These are phyloP conservation scores for Rhabdophis nuchalis DNA, from an alignment of 2,797 vertebrate species.

Conservation along the genomic window DNA sequence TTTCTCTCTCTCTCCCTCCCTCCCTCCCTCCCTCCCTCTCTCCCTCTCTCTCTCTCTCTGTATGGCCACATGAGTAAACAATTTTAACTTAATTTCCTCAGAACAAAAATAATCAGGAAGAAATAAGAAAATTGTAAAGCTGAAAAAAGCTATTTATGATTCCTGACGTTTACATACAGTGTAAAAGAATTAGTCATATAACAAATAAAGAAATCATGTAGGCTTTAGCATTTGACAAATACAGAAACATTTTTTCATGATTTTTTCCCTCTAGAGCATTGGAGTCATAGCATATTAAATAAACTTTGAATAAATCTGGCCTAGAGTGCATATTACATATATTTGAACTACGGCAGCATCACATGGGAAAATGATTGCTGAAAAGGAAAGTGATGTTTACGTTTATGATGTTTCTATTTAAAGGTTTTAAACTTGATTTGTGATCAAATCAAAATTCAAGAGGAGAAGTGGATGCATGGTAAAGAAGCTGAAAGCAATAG, in stretches of 20 bases:
- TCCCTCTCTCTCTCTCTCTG: too few relatives aligned
- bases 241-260: not conserved
- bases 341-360: slow-evolving; percentile 27
- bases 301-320: slow-evolving; percentile 12
- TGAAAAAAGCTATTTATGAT: slow-evolving; percentile 20
- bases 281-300: slow-evolving; percentile 35
- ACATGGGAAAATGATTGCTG: not conserved
- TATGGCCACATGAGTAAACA: not conserved
- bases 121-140: slow-evolving; percentile 15
- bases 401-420: not conserved
- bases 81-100: slow-evolving; percentile 3
- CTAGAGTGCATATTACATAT: slow-evolving; percentile 12
- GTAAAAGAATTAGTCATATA: not conserved
- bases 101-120: slow-evolving; percentile 26
- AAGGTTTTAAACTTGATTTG: slow-evolving; percentile 5
- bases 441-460: slow-evolving; percentile 4
- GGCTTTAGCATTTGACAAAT: slow-evolving; percentile 16
- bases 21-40: not conserved
- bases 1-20: not conserved
- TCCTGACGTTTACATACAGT: not conserved
- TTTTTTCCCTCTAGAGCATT: slow-evolving; percentile 19
- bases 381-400: not conserved
- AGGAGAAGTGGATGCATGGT: not conserved
- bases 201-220: slow-evolving; percentile 24
- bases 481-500: not conserved